Evolutionary conservation across 2,797 vertebrate species (phyloP).

Genomic region (Euphonia xanthogaster): DNA sequence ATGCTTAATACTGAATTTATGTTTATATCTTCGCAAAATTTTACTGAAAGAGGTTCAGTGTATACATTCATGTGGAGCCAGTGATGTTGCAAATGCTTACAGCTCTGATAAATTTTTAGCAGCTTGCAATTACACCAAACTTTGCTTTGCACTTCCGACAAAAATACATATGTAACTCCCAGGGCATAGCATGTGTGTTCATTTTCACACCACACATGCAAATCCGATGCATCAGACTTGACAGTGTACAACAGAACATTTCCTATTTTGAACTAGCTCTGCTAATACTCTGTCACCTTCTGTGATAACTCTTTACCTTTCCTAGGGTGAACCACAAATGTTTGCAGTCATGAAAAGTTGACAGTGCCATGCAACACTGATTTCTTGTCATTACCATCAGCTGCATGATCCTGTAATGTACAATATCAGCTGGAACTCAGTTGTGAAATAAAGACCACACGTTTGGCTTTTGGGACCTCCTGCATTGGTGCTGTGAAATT

Average conservation of each 20-base stretch:
- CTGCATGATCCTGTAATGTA: background rate
- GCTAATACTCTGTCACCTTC: background rate
- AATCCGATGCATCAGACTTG: background rate
- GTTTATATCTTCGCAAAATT: background rate
- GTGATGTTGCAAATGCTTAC: background rate
- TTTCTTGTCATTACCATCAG: conserved; percentile 39
- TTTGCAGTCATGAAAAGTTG: conserved; percentile 34
- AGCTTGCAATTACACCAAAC: background rate
- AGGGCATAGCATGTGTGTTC: background rate
- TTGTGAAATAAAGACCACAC: background rate
- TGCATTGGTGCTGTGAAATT: background rate
- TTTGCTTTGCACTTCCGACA: background rate
- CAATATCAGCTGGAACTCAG: background rate
- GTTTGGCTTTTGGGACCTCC: background rate
- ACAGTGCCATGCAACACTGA: conserved; percentile 1
- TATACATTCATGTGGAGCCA: background rate
- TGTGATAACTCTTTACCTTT: conserved; percentile 7
- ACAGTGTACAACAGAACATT: background rate
- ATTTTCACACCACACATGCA: background rate
- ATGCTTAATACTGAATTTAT: conserved; percentile 29
- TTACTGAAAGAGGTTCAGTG: background rate
- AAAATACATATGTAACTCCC: background rate
- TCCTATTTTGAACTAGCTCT: conserved; percentile 25
- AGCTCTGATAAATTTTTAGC: background rate
- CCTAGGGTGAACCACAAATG: conserved; percentile 43